Conservation (phyloP, 2,797 vertebrate genomes). For the Hemitrygon akajei region DNA sequence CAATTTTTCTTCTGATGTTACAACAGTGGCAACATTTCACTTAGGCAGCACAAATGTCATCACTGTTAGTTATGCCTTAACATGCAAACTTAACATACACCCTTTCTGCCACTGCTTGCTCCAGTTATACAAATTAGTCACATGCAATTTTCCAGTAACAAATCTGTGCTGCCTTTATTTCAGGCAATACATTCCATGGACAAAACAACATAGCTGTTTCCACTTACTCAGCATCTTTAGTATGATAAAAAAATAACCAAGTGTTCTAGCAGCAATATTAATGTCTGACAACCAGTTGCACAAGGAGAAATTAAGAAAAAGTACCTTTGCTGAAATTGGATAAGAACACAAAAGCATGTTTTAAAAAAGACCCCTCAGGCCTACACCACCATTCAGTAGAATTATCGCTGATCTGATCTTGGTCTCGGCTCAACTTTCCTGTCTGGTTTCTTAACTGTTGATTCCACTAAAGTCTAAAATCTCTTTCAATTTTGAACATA, state of each 20-base stretch:
- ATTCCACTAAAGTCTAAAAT: no score
- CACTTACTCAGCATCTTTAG: background rate
- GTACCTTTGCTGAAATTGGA: background rate
- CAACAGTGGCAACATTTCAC: background rate
- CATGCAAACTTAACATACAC: background rate
- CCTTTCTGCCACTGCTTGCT: background rate
- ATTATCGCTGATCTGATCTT: no score
- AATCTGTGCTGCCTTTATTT: background rate
- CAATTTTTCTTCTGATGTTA: background rate
- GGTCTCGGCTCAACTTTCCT: no score
- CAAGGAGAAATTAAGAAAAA: background rate
- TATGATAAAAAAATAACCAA: background rate
- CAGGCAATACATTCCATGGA: background rate
- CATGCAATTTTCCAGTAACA: background rate
- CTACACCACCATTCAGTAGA: no score
- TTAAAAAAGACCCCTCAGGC: no score
- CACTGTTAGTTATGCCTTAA: background rate
- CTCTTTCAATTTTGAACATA: no score
- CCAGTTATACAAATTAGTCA: background rate
- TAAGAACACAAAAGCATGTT: background rate
- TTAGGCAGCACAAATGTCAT: background rate
- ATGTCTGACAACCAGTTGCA: background rate
- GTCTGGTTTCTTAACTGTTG: no score
- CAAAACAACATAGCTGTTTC: background rate
- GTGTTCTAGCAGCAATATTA: background rate